Conservation (phyloP, 2,113 vertebrate species). For the Gymnorhina tibicen region DNA sequence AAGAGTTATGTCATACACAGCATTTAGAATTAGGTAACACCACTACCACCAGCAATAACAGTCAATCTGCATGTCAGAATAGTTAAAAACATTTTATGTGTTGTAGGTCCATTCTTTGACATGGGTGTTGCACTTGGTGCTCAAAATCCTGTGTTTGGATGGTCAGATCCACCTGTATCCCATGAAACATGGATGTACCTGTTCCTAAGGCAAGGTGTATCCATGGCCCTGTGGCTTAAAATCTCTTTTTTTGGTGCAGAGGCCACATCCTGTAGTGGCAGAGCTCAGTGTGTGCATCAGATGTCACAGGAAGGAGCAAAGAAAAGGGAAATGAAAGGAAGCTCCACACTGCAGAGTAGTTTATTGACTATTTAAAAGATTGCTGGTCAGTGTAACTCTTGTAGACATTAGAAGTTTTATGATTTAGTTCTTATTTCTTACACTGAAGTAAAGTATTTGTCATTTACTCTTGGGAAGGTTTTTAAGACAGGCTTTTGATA, state of each 20-base stretch:
- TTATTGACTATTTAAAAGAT: neutral
- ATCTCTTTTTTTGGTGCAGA: neutral
- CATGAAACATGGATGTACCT: neutral
- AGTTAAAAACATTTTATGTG: neutral
- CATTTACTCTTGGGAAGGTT: neutral
- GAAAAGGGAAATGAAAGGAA: neutral
- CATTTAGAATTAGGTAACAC: neutral
- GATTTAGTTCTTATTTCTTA: neutral
- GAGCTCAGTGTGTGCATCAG: rapidly evolving
- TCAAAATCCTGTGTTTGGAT: neutral
- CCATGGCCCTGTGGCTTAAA: neutral
- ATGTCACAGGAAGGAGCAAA: neutral
- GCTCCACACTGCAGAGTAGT: neutral
- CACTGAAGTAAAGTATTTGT: neutral
- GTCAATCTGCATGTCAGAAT: neutral
- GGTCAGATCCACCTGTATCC: neutral
- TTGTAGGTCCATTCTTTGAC: neutral
- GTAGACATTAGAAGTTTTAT: neutral
- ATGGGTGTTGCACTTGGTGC: neutral
- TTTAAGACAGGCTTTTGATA: neutral
- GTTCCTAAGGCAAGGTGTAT: neutral
- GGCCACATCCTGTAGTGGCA: neutral
- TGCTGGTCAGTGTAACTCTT: neutral
- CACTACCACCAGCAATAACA: neutral
- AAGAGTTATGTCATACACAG: neutral